These are phyloP conservation scores for Phragmatobia fuliginosa DNA, from an alignment of 2,888 invertebrate genomes.

Conservation along the genomic window DNA sequence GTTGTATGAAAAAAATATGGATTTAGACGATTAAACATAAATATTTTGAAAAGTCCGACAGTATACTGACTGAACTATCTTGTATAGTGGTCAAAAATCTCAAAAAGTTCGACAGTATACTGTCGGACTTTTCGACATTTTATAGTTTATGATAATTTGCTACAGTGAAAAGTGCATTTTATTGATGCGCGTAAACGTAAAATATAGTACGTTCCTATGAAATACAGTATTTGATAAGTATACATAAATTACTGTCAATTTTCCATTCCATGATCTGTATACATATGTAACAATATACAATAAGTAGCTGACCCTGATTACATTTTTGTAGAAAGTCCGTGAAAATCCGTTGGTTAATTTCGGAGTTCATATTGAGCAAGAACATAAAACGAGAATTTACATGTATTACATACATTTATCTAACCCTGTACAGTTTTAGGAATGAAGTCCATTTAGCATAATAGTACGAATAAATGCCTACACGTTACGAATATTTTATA, in stretches of 20 bases:
- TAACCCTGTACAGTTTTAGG: slow-evolving; percentile 33
- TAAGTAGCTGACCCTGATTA: no score
- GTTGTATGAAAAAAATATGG: not conserved
- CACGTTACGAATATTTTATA: slow-evolving; percentile 38
- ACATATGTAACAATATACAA: no score
- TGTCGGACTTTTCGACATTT: not conserved
- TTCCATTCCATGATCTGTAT: not conserved
- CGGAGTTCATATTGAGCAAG: no score
- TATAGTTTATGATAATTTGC: not conserved
- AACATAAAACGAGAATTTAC: no score
- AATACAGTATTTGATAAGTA: not conserved
- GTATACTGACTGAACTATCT: not conserved
- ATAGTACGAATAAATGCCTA: slow-evolving; percentile 28
- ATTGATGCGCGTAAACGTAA: not conserved
- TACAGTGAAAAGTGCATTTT: not conserved
- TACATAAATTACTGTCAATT: not conserved
- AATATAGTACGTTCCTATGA: not conserved
- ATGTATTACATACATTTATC: slow-evolving; percentile 17
- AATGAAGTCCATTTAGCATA: slow-evolving; percentile 49
- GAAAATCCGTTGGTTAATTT: no score
- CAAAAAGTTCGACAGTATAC: not conserved
- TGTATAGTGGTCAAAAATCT: not conserved
- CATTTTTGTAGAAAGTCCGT: no score
- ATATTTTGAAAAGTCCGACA: not conserved
- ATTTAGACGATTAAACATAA: not conserved